These are phyloP conservation scores for Acronicta leporina DNA, from an alignment of 2,888 invertebrate genomes.

Conservation along the genomic window DNA sequence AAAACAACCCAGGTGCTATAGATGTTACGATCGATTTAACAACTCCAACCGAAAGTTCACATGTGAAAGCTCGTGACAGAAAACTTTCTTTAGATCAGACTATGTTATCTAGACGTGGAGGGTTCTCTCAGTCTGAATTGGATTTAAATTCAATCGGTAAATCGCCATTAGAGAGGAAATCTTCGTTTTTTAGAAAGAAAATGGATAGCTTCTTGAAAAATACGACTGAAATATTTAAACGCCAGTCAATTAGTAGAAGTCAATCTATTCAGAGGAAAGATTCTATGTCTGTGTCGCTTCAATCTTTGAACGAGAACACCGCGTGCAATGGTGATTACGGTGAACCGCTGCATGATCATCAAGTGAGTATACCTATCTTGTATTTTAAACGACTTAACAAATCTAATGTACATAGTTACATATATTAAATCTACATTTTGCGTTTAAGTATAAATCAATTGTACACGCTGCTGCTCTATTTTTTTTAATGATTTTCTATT, in stretches of 20 bases:
- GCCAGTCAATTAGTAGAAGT: constrained; percentile 68
- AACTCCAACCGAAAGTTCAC: constrained; percentile 40
- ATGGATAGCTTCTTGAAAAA: constrained; percentile 84
- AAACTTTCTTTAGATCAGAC: constrained; percentile 82
- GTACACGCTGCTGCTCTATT: too few species aligned
- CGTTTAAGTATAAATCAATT: too few species aligned
- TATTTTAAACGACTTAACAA: too few species aligned
- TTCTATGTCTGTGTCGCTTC: constrained; percentile 80
- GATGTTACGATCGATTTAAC: constrained; percentile 40
- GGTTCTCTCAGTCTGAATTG: constrained; percentile 81
- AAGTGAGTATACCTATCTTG: constrained; percentile 49
- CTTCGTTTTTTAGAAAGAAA: constrained; percentile 83
- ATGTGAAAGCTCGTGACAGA: constrained; percentile 65
- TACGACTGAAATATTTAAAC: constrained; percentile 81
- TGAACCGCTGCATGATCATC: constrained; percentile 50
- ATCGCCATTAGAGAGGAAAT: constrained; percentile 81
- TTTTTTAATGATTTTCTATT: too few species aligned
- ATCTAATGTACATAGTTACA: too few species aligned
- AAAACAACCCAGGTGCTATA: constrained; percentile 25
- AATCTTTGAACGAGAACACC: constrained; percentile 73
- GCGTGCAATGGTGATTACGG: constrained; percentile 52
- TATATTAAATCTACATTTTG: too few species aligned
- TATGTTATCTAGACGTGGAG: constrained; percentile 72
- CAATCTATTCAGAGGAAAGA: constrained; percentile 67
- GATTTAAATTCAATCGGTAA: constrained; percentile 82